Percentiles rank a stretch among this genome's conserved stretches.
phyloP scores from a whole-genome alignment of 2,797 vertebrate species.

The Phylloscopus collybita region DNA sequence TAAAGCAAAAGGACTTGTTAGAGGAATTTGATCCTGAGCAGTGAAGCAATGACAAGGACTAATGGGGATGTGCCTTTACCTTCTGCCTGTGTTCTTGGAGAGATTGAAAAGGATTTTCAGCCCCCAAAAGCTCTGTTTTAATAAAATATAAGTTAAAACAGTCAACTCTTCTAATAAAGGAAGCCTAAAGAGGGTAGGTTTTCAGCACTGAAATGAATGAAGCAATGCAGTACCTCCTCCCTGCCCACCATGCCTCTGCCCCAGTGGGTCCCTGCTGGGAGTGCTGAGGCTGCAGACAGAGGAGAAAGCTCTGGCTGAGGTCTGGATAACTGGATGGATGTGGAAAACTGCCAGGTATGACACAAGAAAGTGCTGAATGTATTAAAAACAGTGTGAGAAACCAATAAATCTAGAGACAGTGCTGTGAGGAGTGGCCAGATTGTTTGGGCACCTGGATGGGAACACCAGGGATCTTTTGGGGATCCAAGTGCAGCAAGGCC shows the following conservation, averaged over 20 bases:
- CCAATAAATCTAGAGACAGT: neutral
- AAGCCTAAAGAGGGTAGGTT: neutral
- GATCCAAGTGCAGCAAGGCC: neutral
- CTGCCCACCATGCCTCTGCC: neutral
- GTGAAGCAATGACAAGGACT: neutral
- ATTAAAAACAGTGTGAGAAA: neutral
- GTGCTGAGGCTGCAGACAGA: neutral
- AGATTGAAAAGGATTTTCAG: neutral
- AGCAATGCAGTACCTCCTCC: neutral
- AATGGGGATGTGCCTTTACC: neutral
- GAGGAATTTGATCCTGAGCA: neutral
- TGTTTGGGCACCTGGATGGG: too few relatives aligned
- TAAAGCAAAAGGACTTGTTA: neutral
- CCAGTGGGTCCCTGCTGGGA: neutral
- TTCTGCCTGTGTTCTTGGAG: neutral
- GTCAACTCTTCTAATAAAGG: neutral
- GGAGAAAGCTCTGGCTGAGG: neutral
- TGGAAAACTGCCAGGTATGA: neutral
- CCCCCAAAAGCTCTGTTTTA: neutral
- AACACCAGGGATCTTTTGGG: neutral
- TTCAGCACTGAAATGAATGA: neutral
- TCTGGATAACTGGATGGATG: neutral
- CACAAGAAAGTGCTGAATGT: neutral
- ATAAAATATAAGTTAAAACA: neutral
- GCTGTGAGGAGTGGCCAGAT: neutral